Percentiles rank a stretch among this genome's conserved stretches.
phyloP scores from a whole-genome alignment of 2,888 invertebrate species.

The Heterodera filipjevi region DNA sequence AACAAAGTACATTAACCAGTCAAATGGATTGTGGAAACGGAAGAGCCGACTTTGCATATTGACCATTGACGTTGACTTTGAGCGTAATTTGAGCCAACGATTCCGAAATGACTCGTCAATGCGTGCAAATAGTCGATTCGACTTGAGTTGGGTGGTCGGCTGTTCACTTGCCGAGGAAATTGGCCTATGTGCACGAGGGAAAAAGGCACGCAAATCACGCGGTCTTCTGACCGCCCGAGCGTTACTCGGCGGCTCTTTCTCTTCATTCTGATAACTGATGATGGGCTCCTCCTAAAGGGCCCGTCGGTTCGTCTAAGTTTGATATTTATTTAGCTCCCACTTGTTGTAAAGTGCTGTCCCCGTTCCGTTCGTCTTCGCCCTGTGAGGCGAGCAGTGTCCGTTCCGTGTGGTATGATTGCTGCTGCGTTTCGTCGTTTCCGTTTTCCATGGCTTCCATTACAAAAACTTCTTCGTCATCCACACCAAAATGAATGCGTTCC shows the following conservation, averaged over 20 bases:
- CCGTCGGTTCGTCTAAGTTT: not conserved
- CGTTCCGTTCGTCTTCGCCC: not conserved
- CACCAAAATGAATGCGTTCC: not conserved
- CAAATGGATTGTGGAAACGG: not conserved
- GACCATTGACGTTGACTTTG: conserved; percentile 2
- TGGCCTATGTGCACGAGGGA: not conserved
- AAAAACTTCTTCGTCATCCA: not conserved
- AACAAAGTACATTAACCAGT: not conserved
- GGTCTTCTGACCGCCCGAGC: not conserved
- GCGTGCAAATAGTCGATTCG: conserved; percentile 24
- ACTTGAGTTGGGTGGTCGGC: conserved; percentile 8
- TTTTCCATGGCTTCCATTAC: not conserved
- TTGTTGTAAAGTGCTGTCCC: not conserved
- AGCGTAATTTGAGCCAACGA: conserved; percentile 15
- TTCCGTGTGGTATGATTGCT: not conserved
- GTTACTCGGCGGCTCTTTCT: not conserved
- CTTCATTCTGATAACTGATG: not conserved
- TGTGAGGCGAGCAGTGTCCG: conserved; percentile 1
- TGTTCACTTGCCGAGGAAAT: conserved; percentile 12
- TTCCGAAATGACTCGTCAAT: conserved; percentile 18
- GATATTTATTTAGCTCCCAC: not conserved
- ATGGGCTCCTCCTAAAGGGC: not conserved
- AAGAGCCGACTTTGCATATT: not conserved
- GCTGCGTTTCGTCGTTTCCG: not conserved
- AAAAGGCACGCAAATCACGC: not conserved